These are phyloP conservation scores for Megaceryle torquata DNA, from an alignment of 2,113 vertebrate species.

Conservation along the genomic window DNA sequence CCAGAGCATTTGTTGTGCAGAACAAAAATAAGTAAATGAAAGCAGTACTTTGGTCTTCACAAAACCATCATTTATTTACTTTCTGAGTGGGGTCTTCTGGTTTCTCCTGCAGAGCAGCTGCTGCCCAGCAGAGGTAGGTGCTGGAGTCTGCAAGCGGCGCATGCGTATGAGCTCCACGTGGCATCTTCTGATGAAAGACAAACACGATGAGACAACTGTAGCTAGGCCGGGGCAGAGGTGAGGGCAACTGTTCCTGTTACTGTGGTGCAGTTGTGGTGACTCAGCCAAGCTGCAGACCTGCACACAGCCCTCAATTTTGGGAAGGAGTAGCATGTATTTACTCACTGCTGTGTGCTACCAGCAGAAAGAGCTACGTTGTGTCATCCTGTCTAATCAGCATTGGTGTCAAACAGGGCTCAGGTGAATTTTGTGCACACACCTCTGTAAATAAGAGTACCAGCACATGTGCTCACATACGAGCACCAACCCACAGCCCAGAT, in stretches of 20 bases:
- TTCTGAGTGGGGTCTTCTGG: conserved; percentile 3
- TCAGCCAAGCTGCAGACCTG: background rate
- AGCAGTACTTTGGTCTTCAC: conserved; percentile 26
- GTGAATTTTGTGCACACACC: background rate
- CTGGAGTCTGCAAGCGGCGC: background rate
- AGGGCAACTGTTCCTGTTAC: background rate
- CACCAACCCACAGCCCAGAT: background rate
- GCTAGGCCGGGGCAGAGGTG: conserved; percentile 32
- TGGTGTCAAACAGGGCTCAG: background rate
- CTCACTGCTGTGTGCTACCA: background rate
- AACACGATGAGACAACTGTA: conserved; percentile 29
- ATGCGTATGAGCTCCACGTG: background rate
- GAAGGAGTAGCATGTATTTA: background rate
- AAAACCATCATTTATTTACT: conserved; percentile 3
- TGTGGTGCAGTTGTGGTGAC: background rate
- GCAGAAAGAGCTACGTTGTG: background rate
- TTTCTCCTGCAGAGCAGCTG: conserved; percentile 46
- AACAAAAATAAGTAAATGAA: conserved; percentile 36
- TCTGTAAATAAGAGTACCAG: background rate
- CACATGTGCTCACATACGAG: background rate
- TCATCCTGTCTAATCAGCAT: background rate
- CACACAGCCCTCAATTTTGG: background rate
- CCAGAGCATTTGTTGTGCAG: background rate
- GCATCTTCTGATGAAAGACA: conserved; percentile 58
- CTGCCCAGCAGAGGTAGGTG: conserved; percentile 49